phyloP scores from a whole-genome alignment of 2,888 invertebrate genomes.

The Cosmorhoe ocellata region DNA sequence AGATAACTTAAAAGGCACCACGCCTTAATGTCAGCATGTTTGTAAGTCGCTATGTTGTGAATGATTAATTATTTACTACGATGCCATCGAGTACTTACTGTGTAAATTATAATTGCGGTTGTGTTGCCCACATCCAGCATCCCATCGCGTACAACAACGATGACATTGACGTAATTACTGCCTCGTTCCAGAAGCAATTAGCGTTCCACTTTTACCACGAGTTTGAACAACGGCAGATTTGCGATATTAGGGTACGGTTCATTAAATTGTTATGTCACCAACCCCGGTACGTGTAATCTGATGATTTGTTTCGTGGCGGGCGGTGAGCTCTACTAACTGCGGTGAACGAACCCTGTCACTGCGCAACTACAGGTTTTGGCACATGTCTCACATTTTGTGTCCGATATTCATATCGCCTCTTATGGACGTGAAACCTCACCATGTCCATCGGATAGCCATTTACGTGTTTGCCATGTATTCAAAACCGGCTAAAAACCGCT shows the following conservation, averaged over 20 bases:
- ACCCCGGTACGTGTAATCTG: conserved; percentile 50
- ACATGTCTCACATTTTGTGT: conserved; percentile 61
- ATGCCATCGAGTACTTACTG: conserved; percentile 21
- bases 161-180: conserved; percentile 30
- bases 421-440: conserved; percentile 60
- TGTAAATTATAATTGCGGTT: conserved; percentile 25
- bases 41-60: too few species aligned
- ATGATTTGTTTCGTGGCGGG: conserved; percentile 65
- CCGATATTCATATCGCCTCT: conserved; percentile 46
- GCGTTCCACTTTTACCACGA: conserved; percentile 25
- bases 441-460: background rate
- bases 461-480: conserved; percentile 25
- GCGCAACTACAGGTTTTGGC: conserved; percentile 72
- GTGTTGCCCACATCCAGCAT: conserved; percentile 25
- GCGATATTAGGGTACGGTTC: conserved; percentile 42
- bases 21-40: too few species aligned
- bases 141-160: conserved; percentile 18
- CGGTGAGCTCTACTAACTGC: conserved; percentile 50
- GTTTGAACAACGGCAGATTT: conserved; percentile 17
- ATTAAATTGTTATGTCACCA: conserved; percentile 57
- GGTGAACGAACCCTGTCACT: conserved; percentile 79
- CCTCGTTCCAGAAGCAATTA: conserved; percentile 23
- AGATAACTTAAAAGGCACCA: too few species aligned
- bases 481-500: conserved; percentile 17
- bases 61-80: too few species aligned